Base-by-base conservation (phyloP, 2,113 vertebrate genomes). In the Otolemur garnettii region DNA sequence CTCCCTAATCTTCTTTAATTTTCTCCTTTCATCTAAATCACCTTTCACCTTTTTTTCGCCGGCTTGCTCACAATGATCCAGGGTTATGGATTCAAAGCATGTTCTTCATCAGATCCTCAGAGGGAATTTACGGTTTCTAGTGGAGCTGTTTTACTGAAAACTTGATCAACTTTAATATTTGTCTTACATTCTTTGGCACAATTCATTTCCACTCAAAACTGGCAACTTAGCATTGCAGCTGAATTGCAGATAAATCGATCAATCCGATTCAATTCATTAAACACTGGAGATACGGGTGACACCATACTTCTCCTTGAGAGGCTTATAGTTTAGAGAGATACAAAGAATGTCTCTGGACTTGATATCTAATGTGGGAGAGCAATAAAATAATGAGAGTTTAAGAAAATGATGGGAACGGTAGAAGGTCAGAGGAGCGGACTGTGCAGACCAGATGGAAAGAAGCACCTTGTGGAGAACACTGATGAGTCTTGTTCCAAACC, bases 111-210 rank as follows among this genome's bases (percentile, higher is more conserved):
- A 0, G 7, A 45, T 22, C 69, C 42, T 94, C 38, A 21, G 28
- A 53, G 83, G 68, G 64, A 80, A 94, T 95, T 83, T 83, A 88
- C 90, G 69, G 72, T 89, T 95, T 94, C 75, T 80, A 86, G 42
- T 75, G 50, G 53, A 87, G 35, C 81, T 91, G 21, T 87, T 96
- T 82, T 78, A n/a, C 59, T 72, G 53, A 95, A 93, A 86, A 81
- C 91, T 72, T 96, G 85, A 75, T 86, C 96, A 93, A 71, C 94
- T 91, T 89, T 93, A 93, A 79, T 77, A 97, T 80, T 96, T 96
- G 57, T 78, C 92, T 94, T 90, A 79, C 35, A 82, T 86, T 59
- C 60, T 93, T 96, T 91, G 82, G 45, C 75, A 87, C 64, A 82
- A 66, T 55, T 93, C 79, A 91, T 95, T 75, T 82, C 71, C 93